Percentiles rank a stretch among this genome's conserved stretches.
phyloP scores from a whole-genome alignment of 2,888 invertebrate species.

The Yponomeuta malinellus region DNA sequence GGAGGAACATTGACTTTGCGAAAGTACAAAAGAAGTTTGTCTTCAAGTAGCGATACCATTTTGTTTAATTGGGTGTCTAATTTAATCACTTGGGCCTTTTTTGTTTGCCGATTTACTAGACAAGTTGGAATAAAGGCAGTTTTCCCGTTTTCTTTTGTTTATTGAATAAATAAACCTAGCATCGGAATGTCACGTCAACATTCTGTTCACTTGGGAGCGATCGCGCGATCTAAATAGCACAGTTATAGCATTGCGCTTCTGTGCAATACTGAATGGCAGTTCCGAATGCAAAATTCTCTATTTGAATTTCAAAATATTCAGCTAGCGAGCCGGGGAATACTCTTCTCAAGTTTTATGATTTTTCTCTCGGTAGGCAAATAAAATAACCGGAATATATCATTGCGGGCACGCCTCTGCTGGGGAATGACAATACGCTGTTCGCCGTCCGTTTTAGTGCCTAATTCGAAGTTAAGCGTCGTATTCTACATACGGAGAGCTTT shows the following conservation, averaged over 20 bases:
- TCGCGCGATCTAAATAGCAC: slow-evolving; percentile 36
- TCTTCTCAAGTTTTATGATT: slow-evolving; percentile 43
- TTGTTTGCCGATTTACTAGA: slow-evolving; percentile 4
- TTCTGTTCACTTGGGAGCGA: slow-evolving; percentile 21
- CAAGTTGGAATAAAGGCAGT: slow-evolving; percentile 1
- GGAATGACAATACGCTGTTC: slow-evolving; percentile 3
- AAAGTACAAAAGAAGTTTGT: slow-evolving; percentile 29
- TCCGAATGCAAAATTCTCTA: slow-evolving; percentile 67
- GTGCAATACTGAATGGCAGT: slow-evolving; percentile 46
- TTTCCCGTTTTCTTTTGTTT: background rate
- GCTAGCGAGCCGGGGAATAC: slow-evolving; percentile 42
- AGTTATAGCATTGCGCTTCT: background rate
- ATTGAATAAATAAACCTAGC: background rate
- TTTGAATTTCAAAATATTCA: slow-evolving; percentile 68
- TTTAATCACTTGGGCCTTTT: slow-evolving; percentile 20
- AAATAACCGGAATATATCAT: slow-evolving; percentile 44
- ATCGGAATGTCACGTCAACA: too few relatives aligned
- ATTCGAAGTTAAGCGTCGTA: slow-evolving; percentile 5
- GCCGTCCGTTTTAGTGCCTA: slow-evolving; percentile 7
- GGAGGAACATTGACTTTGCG: slow-evolving; percentile 30
- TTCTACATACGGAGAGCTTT: background rate
- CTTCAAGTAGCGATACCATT: slow-evolving; percentile 23
- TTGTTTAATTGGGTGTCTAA: slow-evolving; percentile 26
- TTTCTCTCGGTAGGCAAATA: slow-evolving; percentile 50
- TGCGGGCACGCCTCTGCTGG: background rate